Conservation (phyloP, 2,888 invertebrate species). For the Drosophila anomelani region DNA sequence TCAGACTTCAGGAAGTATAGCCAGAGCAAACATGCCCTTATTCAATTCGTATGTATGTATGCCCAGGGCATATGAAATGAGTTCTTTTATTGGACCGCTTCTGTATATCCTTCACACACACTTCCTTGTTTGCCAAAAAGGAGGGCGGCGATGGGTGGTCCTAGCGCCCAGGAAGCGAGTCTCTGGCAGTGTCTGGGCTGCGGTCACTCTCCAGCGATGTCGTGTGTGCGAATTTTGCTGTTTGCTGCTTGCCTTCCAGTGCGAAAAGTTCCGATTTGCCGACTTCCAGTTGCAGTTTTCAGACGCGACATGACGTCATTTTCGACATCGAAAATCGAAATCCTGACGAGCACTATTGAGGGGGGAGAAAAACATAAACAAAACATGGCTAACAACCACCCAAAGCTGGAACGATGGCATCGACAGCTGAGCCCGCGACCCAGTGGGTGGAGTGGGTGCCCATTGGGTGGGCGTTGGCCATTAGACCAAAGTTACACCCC, state of each 20-base stretch:
- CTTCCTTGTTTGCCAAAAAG: constrained; percentile 63
- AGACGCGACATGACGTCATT: constrained; percentile 68
- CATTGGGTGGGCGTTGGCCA: constrained; percentile 25
- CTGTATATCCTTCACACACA: constrained; percentile 55
- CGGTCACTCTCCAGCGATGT: constrained; percentile 57
- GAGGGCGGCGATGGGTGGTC: constrained; percentile 10
- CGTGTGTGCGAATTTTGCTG: constrained; percentile 41
- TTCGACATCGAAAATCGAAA: constrained; percentile 72
- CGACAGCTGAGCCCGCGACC: constrained; percentile 47
- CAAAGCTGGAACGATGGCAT: constrained; percentile 13
- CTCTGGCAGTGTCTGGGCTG: constrained; percentile 53
- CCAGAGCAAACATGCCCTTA: constrained; percentile 49
- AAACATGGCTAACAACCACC: constrained; percentile 48
- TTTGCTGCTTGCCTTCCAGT: constrained; percentile 51
- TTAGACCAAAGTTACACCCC: constrained; percentile 58
- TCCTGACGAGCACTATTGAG: constrained; percentile 26
- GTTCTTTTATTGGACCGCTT: constrained; percentile 57
- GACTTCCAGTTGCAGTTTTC: constrained; percentile 68
- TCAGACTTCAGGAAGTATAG: constrained; percentile 53
- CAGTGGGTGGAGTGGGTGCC: constrained; percentile 29
- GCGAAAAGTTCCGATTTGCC: constrained; percentile 46
- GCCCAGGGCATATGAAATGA: constrained; percentile 65
- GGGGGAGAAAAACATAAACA: constrained; percentile 71
- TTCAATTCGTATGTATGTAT: constrained; percentile 51
- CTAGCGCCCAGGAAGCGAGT: constrained; percentile 39